Percentiles rank a stretch among this genome's conserved stretches.
Conservation (phyloP, 53 echinoderm and acorn worm species). For the Echinometra lucunter region DNA sequence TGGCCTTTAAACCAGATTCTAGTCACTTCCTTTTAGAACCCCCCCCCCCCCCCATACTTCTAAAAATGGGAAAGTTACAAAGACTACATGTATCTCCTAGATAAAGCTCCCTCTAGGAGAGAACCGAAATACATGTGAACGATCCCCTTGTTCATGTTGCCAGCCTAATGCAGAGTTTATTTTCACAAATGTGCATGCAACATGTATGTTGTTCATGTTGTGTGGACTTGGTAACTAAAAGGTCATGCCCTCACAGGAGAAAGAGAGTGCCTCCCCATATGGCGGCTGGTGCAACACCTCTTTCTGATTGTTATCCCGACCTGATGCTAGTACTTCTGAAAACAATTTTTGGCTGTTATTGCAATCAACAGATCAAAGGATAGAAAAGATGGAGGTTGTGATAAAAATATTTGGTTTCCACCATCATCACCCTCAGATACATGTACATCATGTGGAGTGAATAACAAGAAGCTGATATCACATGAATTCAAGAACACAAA, state of each 20-base stretch:
- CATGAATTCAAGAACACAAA: neutral
- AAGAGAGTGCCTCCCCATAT: slow-evolving; percentile 33
- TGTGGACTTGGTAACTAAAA: neutral
- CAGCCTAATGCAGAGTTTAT: slow-evolving; percentile 3
- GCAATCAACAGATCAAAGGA: slow-evolving; percentile 31
- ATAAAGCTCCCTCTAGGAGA: neutral
- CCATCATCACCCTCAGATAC: neutral
- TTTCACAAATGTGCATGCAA: slow-evolving; percentile 38
- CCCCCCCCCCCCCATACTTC: no score
- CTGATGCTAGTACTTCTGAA: neutral
- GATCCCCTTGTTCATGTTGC: neutral
- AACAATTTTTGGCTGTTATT: slow-evolving; percentile 45
- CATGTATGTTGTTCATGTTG: slow-evolving; percentile 51
- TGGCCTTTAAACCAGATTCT: no score
- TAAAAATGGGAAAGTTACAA: no score
- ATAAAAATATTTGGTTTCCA: neutral
- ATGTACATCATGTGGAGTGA: neutral
- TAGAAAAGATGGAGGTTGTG: no score
- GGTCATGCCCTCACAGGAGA: neutral
- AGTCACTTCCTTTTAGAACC: no score
- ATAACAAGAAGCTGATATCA: neutral
- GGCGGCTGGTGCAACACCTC: slow-evolving; percentile 32
- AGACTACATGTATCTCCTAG: neutral
- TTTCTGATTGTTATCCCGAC: slow-evolving; percentile 37
- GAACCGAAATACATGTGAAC: neutral